phyloP scores from a whole-genome alignment of 2,888 invertebrate species.

The Yponomeuta cagnagella region DNA sequence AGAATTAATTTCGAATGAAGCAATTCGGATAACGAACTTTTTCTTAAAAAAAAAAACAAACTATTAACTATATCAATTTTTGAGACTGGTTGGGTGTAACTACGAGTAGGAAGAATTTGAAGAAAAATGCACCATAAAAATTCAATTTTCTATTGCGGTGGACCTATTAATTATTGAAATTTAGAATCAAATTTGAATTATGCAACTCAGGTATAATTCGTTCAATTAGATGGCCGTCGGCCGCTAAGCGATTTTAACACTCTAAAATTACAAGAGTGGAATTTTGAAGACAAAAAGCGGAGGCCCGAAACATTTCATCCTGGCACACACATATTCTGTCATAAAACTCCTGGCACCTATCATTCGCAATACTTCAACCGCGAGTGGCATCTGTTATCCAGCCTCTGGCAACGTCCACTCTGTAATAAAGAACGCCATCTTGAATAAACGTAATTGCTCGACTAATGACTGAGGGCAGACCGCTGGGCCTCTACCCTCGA shows the following conservation, averaged over 20 bases:
- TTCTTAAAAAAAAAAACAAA: no score
- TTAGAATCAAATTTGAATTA: not conserved
- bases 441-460: constrained; percentile 61
- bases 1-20: no score
- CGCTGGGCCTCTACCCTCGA: constrained; percentile 31
- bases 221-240: not conserved
- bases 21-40: no score
- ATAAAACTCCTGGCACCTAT: constrained; percentile 13
- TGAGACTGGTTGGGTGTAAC: no score
- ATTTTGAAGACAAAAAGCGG: not conserved
- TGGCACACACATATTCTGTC: not conserved
- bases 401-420: constrained; percentile 46
- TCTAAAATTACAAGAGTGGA: not conserved
- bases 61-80: no score
- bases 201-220: not conserved
- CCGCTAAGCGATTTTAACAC: not conserved
- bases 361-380: constrained; percentile 5
- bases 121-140: no score
- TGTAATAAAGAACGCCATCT: constrained; percentile 67
- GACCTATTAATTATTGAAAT: not conserved
- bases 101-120: no score
- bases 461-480: constrained; percentile 62
- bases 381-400: constrained; percentile 51
- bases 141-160: no score
- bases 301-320: not conserved